phyloP scores from a whole-genome alignment of 2,888 invertebrate species.

The Meganola albula region DNA sequence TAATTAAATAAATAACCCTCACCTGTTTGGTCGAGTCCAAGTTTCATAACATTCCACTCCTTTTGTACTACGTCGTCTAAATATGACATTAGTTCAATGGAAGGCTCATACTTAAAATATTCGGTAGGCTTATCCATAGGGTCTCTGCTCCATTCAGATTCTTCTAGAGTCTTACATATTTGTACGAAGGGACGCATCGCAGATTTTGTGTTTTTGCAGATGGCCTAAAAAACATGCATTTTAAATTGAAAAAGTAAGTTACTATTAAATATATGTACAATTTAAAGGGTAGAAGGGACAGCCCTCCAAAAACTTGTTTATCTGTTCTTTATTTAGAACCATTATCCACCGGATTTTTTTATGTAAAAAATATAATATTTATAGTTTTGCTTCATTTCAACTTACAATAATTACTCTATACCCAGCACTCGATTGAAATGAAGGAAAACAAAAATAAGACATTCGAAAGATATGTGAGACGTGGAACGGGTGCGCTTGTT shows the following conservation, averaged over 20 bases:
- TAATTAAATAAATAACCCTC: no score
- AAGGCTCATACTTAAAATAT: slow-evolving; percentile 37
- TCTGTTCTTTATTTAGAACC: no score
- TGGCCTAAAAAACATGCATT: slow-evolving; percentile 29
- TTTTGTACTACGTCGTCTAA: slow-evolving; percentile 64
- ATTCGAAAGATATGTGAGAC: no score
- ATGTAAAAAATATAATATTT: no score
- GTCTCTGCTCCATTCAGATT: slow-evolving; percentile 43
- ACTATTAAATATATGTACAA: background rate
- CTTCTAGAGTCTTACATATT: slow-evolving; percentile 40
- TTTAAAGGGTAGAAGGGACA: no score
- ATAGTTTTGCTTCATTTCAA: no score
- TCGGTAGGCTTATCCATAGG: slow-evolving; percentile 10
- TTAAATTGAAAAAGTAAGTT: background rate
- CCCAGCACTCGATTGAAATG: no score
- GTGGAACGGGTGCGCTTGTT: no score
- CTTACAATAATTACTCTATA: no score
- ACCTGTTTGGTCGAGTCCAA: slow-evolving; percentile 55
- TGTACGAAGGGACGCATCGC: slow-evolving; percentile 38
- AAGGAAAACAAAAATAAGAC: no score
- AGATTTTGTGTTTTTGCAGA: slow-evolving; percentile 24
- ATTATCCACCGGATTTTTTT: no score
- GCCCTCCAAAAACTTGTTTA: no score
- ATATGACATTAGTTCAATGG: slow-evolving; percentile 56
- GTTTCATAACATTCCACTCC: slow-evolving; percentile 68